Evolutionary conservation across 1,140 invertebrate species (phyloP), one percentile per base, ranked within the genome.

Genomic region (Subanguina moxae): DNA sequence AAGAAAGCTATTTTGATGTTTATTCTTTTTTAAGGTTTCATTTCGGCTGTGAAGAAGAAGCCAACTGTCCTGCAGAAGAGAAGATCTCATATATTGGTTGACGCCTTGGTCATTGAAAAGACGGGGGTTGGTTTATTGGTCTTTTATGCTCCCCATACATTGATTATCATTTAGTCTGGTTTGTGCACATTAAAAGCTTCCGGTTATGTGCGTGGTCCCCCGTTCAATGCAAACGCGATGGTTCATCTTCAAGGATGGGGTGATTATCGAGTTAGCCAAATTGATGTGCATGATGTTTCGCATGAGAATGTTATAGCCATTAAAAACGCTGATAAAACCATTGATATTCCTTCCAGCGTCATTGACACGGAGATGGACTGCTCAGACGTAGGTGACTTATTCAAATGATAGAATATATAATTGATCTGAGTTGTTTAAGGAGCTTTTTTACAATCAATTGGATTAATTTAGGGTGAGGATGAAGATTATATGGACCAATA

Each of bases 171-270:
- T 58, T 15, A 64, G 62, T n/a, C 8, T 15, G 46, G 21, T 48
- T 21, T 43, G 17, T 72, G 91, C 23, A 91, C 88, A 42, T 83
- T 96, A 30, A 89, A 89, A 84, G 83, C 96, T 0, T 89, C 89
- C 68, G 94, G 94, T 1, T 94, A 89, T 84, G 83, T 97, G 57
- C 85, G 90, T 78, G 90, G 91, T 0, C 86, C 88, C 74, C 84
- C 89, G 8, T 84, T 94, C 45, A 90, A 89, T 83, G 91, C 90
- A 0, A 95, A 97, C 86, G 27, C 86, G 73, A 85, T 96, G 58
- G 85, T 97, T 57, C 91, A 97, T 79, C 88, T 97, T 62, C 88
- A 91, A 62, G 92, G 91, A 0, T 88, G 91, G 81, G 93, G 92
- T 46, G 90, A 94, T 81, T 97, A 90, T 83, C 93, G 95, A 86